phyloP scores from a whole-genome alignment of 1,140 invertebrate genomes.

The Cotesia typhae region DNA sequence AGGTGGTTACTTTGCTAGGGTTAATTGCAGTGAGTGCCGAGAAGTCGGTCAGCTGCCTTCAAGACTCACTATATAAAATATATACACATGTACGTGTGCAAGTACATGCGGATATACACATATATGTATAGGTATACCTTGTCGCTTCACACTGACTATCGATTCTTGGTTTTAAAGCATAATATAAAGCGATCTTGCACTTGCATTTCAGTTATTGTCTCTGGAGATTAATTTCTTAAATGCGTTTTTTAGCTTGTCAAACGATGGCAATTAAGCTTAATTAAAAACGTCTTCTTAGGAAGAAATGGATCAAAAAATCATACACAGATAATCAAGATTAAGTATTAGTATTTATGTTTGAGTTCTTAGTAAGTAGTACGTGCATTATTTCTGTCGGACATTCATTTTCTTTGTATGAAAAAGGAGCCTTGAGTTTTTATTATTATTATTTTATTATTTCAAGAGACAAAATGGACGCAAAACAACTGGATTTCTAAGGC shows the following conservation, averaged over 20 bases:
- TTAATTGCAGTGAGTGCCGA: conserved; percentile 37
- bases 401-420: background rate
- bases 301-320: background rate
- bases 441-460: too few relatives aligned
- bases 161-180: conserved; percentile 11
- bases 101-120: background rate
- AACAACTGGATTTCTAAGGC: too few relatives aligned
- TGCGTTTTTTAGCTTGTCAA: background rate
- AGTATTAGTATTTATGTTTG: too few relatives aligned
- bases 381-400: background rate
- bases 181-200: conserved; percentile 7
- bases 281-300: background rate
- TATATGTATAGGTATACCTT: background rate
- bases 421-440: too few relatives aligned
- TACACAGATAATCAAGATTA: background rate
- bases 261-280: background rate
- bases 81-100: background rate
- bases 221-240: conserved; percentile 11
- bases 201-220: conserved; percentile 18
- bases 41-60: conserved; percentile 36
- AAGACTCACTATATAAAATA: conserved; percentile 21
- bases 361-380: too few relatives aligned
- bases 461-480: too few relatives aligned
- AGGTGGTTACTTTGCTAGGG: conserved; percentile 35
- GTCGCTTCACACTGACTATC: conserved; percentile 23